These are phyloP conservation scores for Cotesia congregata DNA, from an alignment of 2,888 invertebrate species.

Conservation along the genomic window DNA sequence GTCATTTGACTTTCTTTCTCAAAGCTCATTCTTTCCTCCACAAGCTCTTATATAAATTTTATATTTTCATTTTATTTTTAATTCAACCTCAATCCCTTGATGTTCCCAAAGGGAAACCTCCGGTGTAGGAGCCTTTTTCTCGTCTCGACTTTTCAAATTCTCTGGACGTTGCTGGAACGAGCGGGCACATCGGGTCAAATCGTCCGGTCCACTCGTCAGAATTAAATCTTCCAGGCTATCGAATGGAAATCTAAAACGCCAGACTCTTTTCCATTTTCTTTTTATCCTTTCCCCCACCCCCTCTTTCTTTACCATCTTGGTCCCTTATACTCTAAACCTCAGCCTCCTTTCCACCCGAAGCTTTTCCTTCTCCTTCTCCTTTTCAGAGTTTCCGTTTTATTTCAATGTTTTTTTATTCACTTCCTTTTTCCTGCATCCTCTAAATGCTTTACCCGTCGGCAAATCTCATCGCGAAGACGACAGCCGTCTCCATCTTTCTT, in stretches of 20 bases:
- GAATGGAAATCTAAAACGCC: slow-evolving; percentile 55
- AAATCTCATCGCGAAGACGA: slow-evolving; percentile 24
- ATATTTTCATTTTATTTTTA: neutral
- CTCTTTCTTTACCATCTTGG: slow-evolving; percentile 16
- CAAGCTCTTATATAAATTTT: slow-evolving; percentile 8
- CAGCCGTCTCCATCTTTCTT: slow-evolving; percentile 27
- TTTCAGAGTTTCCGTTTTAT: slow-evolving; percentile 26
- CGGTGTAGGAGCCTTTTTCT: neutral
- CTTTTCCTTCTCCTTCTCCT: slow-evolving; percentile 1
- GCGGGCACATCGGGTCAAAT: slow-evolving; percentile 26
- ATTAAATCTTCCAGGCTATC: slow-evolving; percentile 53
- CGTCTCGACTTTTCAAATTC: slow-evolving; percentile 11
- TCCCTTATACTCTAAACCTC: slow-evolving; percentile 18
- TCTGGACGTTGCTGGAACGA: slow-evolving; percentile 7
- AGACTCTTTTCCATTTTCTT: slow-evolving; percentile 43
- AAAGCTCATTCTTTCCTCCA: slow-evolving; percentile 31
- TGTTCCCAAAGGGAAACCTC: slow-evolving; percentile 23
- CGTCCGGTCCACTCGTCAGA: slow-evolving; percentile 41
- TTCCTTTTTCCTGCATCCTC: slow-evolving; percentile 16
- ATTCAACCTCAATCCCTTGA: slow-evolving; percentile 13
- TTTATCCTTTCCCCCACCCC: slow-evolving; percentile 21
- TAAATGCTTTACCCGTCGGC: slow-evolving; percentile 25
- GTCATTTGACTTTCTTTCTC: neutral
- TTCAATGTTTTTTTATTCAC: slow-evolving; percentile 26
- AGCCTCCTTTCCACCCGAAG: neutral